A percentile compares a stretch with the other conserved stretches of the same genome.
Conservation (phyloP, 2,113 vertebrate species). For the Notiomystis cincta region DNA sequence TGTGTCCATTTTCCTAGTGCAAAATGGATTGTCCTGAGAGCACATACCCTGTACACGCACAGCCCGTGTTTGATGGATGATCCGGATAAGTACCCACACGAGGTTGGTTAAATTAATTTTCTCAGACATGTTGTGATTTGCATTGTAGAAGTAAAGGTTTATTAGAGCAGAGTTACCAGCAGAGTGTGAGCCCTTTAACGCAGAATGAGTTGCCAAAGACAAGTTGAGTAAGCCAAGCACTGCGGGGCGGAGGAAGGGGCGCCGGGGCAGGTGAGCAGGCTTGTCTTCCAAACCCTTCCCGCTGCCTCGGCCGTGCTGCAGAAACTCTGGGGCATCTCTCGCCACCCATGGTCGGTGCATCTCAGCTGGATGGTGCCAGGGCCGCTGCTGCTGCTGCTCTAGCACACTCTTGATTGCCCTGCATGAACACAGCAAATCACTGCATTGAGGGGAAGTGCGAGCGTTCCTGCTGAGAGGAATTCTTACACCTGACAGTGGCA, state of each 20-base stretch:
- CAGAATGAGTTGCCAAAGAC: not conserved
- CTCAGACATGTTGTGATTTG: not conserved
- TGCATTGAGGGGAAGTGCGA: not conserved
- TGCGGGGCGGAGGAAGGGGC: not conserved
- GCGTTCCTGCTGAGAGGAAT: not conserved
- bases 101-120: not conserved
- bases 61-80: not conserved
- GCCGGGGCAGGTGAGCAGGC: not conserved
- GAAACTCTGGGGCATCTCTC: not conserved
- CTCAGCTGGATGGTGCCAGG: not conserved
- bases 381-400: not conserved
- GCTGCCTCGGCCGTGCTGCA: not conserved
- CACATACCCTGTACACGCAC: fast-evolving
- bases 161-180: not conserved
- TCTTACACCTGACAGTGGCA: not conserved
- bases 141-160: conserved; percentile 19
- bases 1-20: not conserved
- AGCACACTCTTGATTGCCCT: conserved; percentile 41
- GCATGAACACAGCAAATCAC: not conserved
- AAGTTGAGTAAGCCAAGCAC: not conserved
- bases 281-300: not conserved
- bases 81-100: fast-evolving
- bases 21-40: not conserved
- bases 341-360: fast-evolving
- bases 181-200: not conserved